phyloP scores from a whole-genome alignment of 2,113 vertebrate species.

The western clawed frog (Xenopus tropicalis) region UCB_Xtro_10.0 CM004443.2:172220501-172221000 shows the following conservation, averaged over 20 bases:
- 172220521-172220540: no score
- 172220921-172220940: slow-evolving; percentile 95
- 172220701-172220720: no score
- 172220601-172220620: no score
- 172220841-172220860: slow-evolving; percentile 93
- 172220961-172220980: slow-evolving; percentile 97
- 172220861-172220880: slow-evolving; percentile 94
- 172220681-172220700: no score
- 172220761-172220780: slow-evolving; percentile 86
- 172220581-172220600: no score
- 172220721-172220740: no score
- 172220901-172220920: slow-evolving; percentile 86
- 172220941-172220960: slow-evolving; percentile 89
- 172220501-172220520: no score
- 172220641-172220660: no score
- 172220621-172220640: no score
- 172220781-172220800: slow-evolving; percentile 78
- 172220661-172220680: no score
- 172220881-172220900: slow-evolving; percentile 92
- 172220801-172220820: slow-evolving; percentile 89
- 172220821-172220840: slow-evolving; percentile 91
- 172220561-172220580: no score
- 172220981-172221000: slow-evolving; percentile 96
- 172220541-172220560: no score
- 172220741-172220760: slow-evolving; percentile 55